A percentile compares a stretch with the other conserved stretches of the same genome.
These are phyloP conservation scores for Lota lota DNA, from an alignment of 2,113 vertebrate genomes.

Conservation along the genomic window DNA sequence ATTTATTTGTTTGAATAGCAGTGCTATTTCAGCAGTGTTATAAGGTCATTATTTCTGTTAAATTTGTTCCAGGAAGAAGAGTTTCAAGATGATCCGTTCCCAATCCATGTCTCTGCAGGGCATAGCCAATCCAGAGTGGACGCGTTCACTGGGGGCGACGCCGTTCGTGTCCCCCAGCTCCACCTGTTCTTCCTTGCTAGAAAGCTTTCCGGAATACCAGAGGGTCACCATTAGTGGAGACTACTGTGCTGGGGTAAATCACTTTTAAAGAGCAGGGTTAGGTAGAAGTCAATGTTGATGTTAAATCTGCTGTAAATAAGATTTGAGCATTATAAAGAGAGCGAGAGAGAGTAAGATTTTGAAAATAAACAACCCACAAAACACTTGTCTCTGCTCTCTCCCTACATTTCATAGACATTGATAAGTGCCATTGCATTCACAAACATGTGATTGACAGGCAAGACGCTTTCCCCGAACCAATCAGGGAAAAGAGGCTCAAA, in stretches of 20 bases:
- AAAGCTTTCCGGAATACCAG: slow-evolving; percentile 86
- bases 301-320: not conserved
- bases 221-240: slow-evolving; percentile 93
- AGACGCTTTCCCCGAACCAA: no score
- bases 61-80: slow-evolving; percentile 84
- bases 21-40: no score
- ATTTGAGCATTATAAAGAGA: not conserved
- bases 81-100: slow-evolving; percentile 91
- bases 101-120: slow-evolving; percentile 90
- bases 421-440: no score
- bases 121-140: slow-evolving; percentile 72
- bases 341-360: no score
- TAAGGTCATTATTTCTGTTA: not conserved
- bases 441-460: no score
- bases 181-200: slow-evolving; percentile 59
- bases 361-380: no score
- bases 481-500: no score
- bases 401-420: no score
- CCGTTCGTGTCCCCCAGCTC: slow-evolving; percentile 75
- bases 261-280: not conserved
- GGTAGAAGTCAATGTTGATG: no score
- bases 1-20: not conserved
- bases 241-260: slow-evolving; percentile 92
- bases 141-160: slow-evolving; percentile 50
- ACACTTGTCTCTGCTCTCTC: no score